Evolutionary conservation across 2,888 invertebrate genomes (phyloP), one percentile per base, ranked within the genome.

Genomic region (Sialis fuliginosa): DNA sequence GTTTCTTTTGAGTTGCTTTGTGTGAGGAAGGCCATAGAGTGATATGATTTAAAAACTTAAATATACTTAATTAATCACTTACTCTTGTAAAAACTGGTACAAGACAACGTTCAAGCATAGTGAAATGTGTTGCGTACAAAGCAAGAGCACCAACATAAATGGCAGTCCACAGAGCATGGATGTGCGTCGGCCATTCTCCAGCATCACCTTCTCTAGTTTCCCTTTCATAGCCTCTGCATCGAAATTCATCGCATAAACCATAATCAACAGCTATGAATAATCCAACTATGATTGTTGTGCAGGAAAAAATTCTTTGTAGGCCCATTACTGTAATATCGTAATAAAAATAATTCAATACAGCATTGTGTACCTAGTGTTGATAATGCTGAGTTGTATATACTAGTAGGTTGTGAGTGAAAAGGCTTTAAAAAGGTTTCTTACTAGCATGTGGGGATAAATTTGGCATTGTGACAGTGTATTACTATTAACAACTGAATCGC

Each of bases 251-350:
- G 55, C 75, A 74, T 9, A 75, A 62, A 5, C 72, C 74, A 56
- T 75, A 75, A 59, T 75, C 75, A 12, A 75, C 73, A 47, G 73
- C 70, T 54, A 75, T 71, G 56, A 75, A 75, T 32, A 75, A 60
- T 6, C 75, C 75, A 33, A 73, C 72, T 42, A 74, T 71, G 51
- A 74, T 71, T n/a, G 72, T 71, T 39, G 74, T 73, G 13, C 71
- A 69, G 39, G 73, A 71, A 57, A 74, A 73, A 50, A 75, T 72
- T 53, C 72, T 65, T 52, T 72, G 73, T 32, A 74, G 59, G 34
- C 73, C 72, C 71, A 75, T 72, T 60, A 72, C 74, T 74, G 56
- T 33, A 64, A 62, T 37, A 22, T 22, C 4, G 22, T 22, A 22
- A 22, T 22, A 22, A 22, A 22, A 22, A 22, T 2, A 22, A 22